A percentile compares a stretch with the other conserved stretches of the same genome.
Conservation (phyloP, 2,113 vertebrate species). For the Neolamprologus caudopunctatus region DNA sequence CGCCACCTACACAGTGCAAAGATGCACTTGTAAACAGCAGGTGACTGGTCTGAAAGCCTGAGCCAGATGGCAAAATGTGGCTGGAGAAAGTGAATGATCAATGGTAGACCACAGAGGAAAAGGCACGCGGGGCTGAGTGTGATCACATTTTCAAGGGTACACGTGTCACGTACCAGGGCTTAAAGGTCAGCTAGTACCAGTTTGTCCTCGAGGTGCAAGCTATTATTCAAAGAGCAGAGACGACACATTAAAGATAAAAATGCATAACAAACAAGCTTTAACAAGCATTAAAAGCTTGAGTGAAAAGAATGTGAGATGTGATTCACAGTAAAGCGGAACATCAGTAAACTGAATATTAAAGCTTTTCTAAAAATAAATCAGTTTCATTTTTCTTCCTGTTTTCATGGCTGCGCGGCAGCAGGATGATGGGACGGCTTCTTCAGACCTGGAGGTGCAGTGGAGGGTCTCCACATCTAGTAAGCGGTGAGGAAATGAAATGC, state of each 20-base stretch:
- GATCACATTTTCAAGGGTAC: background rate
- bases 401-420: accelerated
- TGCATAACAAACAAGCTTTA: background rate
- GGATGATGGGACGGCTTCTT: accelerated
- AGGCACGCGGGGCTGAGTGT: background rate
- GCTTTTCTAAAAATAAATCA: background rate
- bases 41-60: background rate
- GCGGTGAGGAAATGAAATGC: background rate
- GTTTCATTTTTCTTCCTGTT: background rate
- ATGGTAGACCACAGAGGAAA: background rate
- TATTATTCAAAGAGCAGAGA: background rate
- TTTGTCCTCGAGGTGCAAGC: background rate
- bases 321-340: background rate
- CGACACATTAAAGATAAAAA: background rate
- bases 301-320: background rate
- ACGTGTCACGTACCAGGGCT: background rate
- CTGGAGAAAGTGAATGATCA: background rate
- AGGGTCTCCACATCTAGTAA: background rate
- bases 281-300: background rate
- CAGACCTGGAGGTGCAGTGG: background rate
- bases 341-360: background rate
- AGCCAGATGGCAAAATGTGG: slow-evolving; percentile 19
- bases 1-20: background rate
- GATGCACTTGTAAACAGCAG: slow-evolving; percentile 1
- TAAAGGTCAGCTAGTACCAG: background rate